phyloP scores from a whole-genome alignment of 2,797 vertebrate species.

The Ispidina picta region DNA sequence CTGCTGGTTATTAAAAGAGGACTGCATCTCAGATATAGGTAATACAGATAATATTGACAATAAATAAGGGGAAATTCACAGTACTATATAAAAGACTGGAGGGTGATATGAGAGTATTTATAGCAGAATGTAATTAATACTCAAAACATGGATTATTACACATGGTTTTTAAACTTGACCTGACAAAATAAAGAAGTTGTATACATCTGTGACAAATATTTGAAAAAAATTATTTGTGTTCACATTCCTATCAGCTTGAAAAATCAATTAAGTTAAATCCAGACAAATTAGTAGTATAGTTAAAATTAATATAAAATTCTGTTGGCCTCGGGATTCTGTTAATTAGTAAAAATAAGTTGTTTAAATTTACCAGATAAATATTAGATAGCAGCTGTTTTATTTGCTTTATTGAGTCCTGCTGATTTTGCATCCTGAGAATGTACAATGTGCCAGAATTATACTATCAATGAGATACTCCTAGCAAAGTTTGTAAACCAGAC shows the following conservation, averaged over 20 bases:
- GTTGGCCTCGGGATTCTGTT: not conserved
- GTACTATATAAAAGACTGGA: not conserved
- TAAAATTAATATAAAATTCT: not conserved
- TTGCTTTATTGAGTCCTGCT: not conserved
- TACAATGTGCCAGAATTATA: not conserved
- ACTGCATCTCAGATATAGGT: not conserved
- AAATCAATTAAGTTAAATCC: not conserved
- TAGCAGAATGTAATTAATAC: not conserved
- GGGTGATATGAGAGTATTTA: not conserved
- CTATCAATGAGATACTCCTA: not conserved
- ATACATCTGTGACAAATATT: not conserved
- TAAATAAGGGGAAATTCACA: not conserved
- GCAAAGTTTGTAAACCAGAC: not conserved
- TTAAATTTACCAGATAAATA: not conserved
- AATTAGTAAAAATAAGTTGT: not conserved
- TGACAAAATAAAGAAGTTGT: not conserved
- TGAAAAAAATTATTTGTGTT: not conserved
- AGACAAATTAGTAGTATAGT: not conserved
- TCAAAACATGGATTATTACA: not conserved
- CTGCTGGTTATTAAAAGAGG: not conserved
- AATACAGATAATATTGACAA: not conserved
- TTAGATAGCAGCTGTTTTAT: not conserved
- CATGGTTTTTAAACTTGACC: not conserved
- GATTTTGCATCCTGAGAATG: not conserved
- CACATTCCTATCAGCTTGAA: not conserved